phyloP scores from a whole-genome alignment of 2,113 vertebrate species.

The Halcyon malimbica region DNA sequence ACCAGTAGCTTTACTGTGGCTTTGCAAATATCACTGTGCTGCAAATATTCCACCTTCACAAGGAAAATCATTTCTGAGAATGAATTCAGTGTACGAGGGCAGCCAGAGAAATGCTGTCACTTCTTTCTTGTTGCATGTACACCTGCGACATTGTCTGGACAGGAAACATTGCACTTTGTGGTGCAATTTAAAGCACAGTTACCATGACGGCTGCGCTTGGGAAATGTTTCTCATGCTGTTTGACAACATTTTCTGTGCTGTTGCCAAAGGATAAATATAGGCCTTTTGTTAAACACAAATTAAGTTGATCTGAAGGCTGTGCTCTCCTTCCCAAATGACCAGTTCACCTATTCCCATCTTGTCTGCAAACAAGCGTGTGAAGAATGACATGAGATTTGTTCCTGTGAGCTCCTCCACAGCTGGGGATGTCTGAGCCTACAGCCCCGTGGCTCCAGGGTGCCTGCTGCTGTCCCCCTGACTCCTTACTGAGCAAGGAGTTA shows the following conservation, averaged over 20 bases:
- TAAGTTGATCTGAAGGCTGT: neutral
- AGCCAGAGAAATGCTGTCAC: neutral
- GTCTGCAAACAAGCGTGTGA: accelerated
- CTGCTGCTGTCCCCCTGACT: neutral
- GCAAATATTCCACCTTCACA: accelerated
- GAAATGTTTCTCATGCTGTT: neutral
- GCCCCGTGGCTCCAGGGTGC: neutral
- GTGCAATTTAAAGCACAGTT: neutral
- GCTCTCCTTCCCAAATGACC: neutral
- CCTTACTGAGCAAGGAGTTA: too few relatives aligned
- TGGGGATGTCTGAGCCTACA: neutral
- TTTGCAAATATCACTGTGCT: neutral
- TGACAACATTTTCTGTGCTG: neutral
- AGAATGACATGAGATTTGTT: accelerated
- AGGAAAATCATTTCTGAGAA: neutral
- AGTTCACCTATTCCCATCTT: neutral
- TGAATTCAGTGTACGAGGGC: accelerated
- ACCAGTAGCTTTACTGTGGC: neutral
- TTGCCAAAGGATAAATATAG: neutral
- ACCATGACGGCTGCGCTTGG: accelerated
- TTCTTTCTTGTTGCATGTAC: accelerated
- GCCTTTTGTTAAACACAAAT: accelerated
- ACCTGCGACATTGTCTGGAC: accelerated
- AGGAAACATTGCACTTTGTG: neutral
- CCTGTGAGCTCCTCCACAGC: neutral